phyloP scores from a whole-genome alignment of 2,888 invertebrate species.

The Drosophila koepferae region DNA sequence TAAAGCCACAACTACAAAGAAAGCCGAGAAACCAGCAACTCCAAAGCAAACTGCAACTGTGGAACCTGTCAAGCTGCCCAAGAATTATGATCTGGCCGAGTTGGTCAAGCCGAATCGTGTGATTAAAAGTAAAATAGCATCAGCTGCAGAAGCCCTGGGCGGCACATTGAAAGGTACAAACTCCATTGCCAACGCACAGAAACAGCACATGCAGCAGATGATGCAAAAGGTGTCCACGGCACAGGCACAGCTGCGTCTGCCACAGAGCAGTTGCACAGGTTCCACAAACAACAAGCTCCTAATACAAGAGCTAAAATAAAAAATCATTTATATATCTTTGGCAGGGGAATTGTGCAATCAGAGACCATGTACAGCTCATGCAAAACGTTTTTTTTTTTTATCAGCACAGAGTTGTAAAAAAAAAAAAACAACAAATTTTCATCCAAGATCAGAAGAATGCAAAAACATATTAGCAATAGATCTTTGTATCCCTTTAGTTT shows the following conservation, averaged over 20 bases:
- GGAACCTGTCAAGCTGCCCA: constrained; percentile 12
- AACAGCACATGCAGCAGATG: constrained; percentile 17
- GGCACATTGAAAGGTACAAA: constrained; percentile 37
- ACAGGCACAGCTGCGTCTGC: constrained; percentile 44
- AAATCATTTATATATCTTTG: neutral
- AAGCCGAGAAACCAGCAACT: constrained; percentile 1
- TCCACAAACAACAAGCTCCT: constrained; percentile 50
- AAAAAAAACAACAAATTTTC: neutral
- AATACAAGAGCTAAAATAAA: constrained; percentile 53
- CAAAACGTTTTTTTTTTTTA: neutral
- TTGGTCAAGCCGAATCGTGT: constrained; percentile 83
- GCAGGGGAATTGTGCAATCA: neutral
- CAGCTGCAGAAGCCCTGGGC: constrained; percentile 77
- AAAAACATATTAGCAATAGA: neutral
- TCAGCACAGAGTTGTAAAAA: neutral
- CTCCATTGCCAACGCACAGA: neutral
- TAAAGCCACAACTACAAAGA: constrained; percentile 1
- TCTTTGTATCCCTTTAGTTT: neutral
- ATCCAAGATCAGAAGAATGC: neutral
- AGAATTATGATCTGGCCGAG: constrained; percentile 82
- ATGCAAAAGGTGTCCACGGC: constrained; percentile 24
- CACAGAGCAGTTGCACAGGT: constrained; percentile 22
- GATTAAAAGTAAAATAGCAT: constrained; percentile 78
- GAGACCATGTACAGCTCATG: neutral
- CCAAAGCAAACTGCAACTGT: neutral